Evolutionary conservation across 2,888 invertebrate genomes (phyloP).

Genomic region (Esperia sulphurella): DNA sequence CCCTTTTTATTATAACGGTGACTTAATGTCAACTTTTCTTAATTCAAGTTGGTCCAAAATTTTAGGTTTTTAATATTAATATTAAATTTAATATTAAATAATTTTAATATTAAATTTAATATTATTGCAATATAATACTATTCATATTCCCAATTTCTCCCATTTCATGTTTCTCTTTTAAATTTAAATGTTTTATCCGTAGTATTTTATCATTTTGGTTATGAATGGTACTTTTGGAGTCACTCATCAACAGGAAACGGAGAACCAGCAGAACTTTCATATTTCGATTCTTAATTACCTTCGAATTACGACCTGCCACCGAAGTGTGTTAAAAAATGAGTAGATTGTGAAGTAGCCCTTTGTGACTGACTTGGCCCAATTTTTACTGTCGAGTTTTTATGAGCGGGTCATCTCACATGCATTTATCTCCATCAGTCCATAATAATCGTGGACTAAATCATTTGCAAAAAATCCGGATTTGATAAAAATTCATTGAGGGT

Average conservation of each 20-base stretch:
- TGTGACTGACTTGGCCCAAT: slow-evolving; percentile 56
- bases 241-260: slow-evolving; percentile 5
- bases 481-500: neutral
- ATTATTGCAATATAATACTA: too few species aligned
- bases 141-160: neutral
- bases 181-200: neutral
- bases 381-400: slow-evolving; percentile 44
- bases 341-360: slow-evolving; percentile 34
- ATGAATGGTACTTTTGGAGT: neutral
- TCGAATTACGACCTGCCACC: slow-evolving; percentile 40
- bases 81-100: too few species aligned
- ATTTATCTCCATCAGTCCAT: slow-evolving; percentile 64
- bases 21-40: neutral
- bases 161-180: neutral
- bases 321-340: slow-evolving; percentile 33
- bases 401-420: slow-evolving; percentile 39
- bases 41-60: too few species aligned
- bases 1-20: too few species aligned
- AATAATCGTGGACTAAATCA: slow-evolving; percentile 35
- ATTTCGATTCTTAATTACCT: slow-evolving; percentile 37
- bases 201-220: neutral
- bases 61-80: too few species aligned
- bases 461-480: neutral
- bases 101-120: too few species aligned
- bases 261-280: slow-evolving; percentile 29